Evolutionary conservation across 2,888 invertebrate species (phyloP).

Genomic region (Caenorhabditis afra): DNA sequence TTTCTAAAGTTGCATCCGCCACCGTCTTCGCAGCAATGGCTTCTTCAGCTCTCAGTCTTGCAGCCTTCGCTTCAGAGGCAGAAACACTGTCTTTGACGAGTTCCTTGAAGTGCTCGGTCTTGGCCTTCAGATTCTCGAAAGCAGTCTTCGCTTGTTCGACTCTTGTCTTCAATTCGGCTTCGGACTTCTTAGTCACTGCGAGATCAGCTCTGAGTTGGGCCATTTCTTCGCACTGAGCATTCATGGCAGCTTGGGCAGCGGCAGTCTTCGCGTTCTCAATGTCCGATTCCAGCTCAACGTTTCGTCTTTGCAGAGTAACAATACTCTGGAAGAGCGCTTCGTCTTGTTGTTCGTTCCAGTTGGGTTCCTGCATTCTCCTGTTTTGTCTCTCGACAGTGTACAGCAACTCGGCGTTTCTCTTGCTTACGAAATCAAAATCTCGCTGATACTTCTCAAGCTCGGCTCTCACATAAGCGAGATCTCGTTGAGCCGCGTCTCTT

Average conservation of each 20-base stretch:
- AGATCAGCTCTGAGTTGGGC: conserved; percentile 53
- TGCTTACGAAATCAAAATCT: conserved; percentile 55
- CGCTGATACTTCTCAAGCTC: conserved; percentile 73
- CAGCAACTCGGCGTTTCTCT: conserved; percentile 52
- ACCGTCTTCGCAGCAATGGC: conserved; percentile 41
- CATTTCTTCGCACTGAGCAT: conserved; percentile 62
- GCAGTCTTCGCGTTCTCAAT: conserved; percentile 58
- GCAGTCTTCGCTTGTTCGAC: conserved; percentile 60
- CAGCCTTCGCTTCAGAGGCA: conserved; percentile 54
- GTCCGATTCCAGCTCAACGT: conserved; percentile 65
- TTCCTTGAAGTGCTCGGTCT: conserved; percentile 58
- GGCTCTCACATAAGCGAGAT: conserved; percentile 71
- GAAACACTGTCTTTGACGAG: conserved; percentile 59
- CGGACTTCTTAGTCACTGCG: conserved; percentile 46
- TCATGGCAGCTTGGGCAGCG: conserved; percentile 59
- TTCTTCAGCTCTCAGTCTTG: conserved; percentile 56
- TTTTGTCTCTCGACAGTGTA: conserved; percentile 42
- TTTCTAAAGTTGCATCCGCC: conserved; percentile 41
- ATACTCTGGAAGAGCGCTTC: conserved; percentile 57
- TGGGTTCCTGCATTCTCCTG: conserved; percentile 18
- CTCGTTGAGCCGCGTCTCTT: conserved; percentile 63
- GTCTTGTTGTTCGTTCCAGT: conserved; percentile 41
- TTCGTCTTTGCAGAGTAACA: conserved; percentile 59
- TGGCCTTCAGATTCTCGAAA: conserved; percentile 58
- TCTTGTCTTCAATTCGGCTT: conserved; percentile 50